Evolutionary conservation across 2,888 invertebrate species (phyloP), one percentile per base, ranked within the genome.

Genomic region (Alsophila aescularia): DNA sequence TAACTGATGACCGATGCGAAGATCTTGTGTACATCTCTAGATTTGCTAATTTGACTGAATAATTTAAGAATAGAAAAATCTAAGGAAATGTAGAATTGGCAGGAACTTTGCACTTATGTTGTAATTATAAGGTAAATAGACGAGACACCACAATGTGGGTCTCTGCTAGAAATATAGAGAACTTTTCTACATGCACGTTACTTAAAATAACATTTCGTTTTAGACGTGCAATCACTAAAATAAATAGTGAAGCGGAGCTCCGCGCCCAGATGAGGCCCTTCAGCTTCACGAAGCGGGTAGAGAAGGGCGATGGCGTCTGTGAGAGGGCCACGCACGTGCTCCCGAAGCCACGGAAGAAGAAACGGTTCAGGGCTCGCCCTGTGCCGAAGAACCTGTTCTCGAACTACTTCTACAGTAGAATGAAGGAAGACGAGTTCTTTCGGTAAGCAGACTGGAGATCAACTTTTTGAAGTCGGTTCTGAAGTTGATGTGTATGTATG

Each of bases 351-450:
- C 92, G 73, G 69, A 92, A 82, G 84, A 92, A 88, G 60, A 93
- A 93, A 66, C 82, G 88, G 36, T 95, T 95, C 71, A 93, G 86
- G 69, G 95, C 95, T 0, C 93, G 94, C 62, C 95, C 95, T 0
- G 93, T 95, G 8, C 95, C 95, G 0, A 94, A 92, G 72, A 94
- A 94, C 78, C 81, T 95, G 15, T 95, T 95, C 72, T 94, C 94
- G 12, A 94, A 94, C 70, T 94, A 94, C 60, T 92, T 95, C 68
- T 95, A 95, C 62, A 93, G 94, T 60, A 94, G 94, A 74, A 94
- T 94, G 92, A 93, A 94, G 62, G 95, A 95, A 72, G 94, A 95
- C 66, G 94, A 95, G 62, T 95, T 94, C 81, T 95, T 94, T 77
- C 92, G 95, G 95, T 95, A 52, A 16, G 45, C 52, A 15, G 10